Evolutionary conservation across 2,888 invertebrate species (phyloP).

Genomic region (Ennomos fuscantarius): DNA sequence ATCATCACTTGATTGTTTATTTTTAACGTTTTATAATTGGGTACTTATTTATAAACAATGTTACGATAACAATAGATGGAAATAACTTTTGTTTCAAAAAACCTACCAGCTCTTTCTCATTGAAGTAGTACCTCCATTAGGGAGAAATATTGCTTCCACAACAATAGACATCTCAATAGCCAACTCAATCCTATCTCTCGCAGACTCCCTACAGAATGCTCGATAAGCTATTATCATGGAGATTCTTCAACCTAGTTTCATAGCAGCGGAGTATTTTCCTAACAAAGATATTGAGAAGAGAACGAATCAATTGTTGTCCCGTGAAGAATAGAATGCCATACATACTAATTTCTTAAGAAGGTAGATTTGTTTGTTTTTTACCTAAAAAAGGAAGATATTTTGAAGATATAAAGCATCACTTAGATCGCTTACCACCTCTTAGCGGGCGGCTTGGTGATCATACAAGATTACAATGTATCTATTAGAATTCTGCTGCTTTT

Average conservation of each 20-base stretch:
- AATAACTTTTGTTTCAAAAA: neutral
- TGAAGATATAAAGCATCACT: too few relatives aligned
- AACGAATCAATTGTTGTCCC: conserved; percentile 1
- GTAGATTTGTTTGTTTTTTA: too few relatives aligned
- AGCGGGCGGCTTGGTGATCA: too few relatives aligned
- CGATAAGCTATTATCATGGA: conserved; percentile 31
- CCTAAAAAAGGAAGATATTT: too few relatives aligned
- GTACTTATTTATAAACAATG: too few relatives aligned
- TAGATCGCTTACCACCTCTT: too few relatives aligned
- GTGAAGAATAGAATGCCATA: neutral
- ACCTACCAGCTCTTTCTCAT: neutral
- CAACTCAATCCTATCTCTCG: conserved; percentile 19
- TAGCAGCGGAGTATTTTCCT: conserved; percentile 9
- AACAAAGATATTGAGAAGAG: conserved; percentile 11
- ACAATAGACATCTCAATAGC: conserved; percentile 30
- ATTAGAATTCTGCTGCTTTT: too few relatives aligned
- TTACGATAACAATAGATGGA: too few relatives aligned
- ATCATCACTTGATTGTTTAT: too few relatives aligned
- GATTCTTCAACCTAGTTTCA: conserved; percentile 27
- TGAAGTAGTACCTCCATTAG: conserved; percentile 15
- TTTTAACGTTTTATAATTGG: too few relatives aligned
- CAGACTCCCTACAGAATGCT: conserved; percentile 22
- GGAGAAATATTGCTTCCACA: conserved; percentile 13
- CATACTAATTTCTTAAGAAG: too few relatives aligned
- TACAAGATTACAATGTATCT: too few relatives aligned